Evolutionary conservation across 2,888 invertebrate species (phyloP).

Genomic region (Stenurella melanura): DNA sequence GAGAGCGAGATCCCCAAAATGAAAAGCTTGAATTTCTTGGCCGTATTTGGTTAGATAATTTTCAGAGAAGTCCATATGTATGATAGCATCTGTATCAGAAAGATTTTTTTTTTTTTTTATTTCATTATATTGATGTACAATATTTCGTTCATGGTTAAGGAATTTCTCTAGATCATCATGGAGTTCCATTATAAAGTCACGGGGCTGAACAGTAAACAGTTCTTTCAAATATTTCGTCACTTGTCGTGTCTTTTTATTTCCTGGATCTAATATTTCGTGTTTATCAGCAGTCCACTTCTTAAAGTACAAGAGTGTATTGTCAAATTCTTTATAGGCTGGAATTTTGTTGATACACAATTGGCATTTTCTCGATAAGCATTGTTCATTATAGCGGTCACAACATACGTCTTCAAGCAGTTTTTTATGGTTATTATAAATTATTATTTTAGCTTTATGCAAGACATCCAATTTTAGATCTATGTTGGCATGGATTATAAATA

Average conservation of each 20-base stretch:
- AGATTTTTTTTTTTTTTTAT: slow-evolving; percentile 24
- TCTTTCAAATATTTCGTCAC: slow-evolving; percentile 27
- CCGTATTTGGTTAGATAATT: slow-evolving; percentile 52
- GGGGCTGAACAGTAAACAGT: slow-evolving; percentile 15
- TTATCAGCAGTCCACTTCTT: no score
- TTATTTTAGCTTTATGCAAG: not conserved
- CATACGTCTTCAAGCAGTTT: not conserved
- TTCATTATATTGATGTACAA: slow-evolving; percentile 28
- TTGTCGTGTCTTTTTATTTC: slow-evolving; percentile 15
- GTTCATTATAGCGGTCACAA: not conserved
- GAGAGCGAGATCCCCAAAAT: slow-evolving; percentile 55
- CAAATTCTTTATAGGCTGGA: not conserved
- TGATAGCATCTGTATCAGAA: slow-evolving; percentile 45
- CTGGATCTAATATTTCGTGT: no score
- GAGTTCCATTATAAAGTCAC: slow-evolving; percentile 28
- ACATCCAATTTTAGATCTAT: no score
- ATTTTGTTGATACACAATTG: not conserved
- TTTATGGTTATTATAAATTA: not conserved
- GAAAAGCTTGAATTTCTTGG: slow-evolving; percentile 52
- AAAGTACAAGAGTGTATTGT: no score
- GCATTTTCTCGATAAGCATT: not conserved
- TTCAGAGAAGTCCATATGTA: slow-evolving; percentile 54
- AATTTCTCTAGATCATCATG: slow-evolving; percentile 23
- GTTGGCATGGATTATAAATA: no score
- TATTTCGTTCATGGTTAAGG: slow-evolving; percentile 21